These are phyloP conservation scores for Pygmarrhopalites habei DNA, from an alignment of 1,140 invertebrate genomes.

Conservation along the genomic window DNA sequence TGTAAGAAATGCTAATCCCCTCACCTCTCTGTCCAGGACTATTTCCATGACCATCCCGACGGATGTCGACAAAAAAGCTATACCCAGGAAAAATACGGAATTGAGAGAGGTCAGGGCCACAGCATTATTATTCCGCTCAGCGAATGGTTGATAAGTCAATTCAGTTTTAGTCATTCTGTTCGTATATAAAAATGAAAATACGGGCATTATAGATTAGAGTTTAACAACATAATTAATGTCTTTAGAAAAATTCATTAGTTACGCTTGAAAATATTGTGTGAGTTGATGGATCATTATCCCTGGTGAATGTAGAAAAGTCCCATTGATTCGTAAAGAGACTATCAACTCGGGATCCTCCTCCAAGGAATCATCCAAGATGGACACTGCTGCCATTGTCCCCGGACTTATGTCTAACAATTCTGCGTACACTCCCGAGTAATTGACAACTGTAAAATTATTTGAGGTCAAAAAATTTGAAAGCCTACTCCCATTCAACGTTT, in stretches of 20 bases:
- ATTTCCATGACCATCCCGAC: constrained; percentile 68
- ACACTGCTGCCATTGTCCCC: constrained; percentile 24
- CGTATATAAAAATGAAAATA: too few relatives aligned
- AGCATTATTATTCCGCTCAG: background rate
- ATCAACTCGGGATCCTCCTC: background rate
- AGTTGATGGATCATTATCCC: constrained; percentile 64
- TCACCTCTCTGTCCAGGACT: constrained; percentile 75
- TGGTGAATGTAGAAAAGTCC: constrained; percentile 58
- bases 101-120: constrained; percentile 28
- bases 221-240: too few relatives aligned
- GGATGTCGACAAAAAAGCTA: constrained; percentile 19
- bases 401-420: constrained; percentile 28
- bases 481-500: background rate
- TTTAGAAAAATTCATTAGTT: too few relatives aligned
- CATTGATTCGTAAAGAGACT: constrained; percentile 18
- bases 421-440: constrained; percentile 28
- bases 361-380: background rate
- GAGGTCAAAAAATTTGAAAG: constrained; percentile 1
- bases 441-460: background rate
- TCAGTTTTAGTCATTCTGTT: too few relatives aligned
- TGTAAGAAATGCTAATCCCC: too few relatives aligned
- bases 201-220: too few relatives aligned
- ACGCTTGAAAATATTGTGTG: constrained; percentile 60
- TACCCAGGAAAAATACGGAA: constrained; percentile 35
- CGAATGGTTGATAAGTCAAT: background rate